Percentiles rank a stretch among this genome's conserved stretches.
These are phyloP conservation scores for Pleuronectes platessa DNA, from an alignment of 2,113 vertebrate species.

Conservation along the genomic window DNA sequence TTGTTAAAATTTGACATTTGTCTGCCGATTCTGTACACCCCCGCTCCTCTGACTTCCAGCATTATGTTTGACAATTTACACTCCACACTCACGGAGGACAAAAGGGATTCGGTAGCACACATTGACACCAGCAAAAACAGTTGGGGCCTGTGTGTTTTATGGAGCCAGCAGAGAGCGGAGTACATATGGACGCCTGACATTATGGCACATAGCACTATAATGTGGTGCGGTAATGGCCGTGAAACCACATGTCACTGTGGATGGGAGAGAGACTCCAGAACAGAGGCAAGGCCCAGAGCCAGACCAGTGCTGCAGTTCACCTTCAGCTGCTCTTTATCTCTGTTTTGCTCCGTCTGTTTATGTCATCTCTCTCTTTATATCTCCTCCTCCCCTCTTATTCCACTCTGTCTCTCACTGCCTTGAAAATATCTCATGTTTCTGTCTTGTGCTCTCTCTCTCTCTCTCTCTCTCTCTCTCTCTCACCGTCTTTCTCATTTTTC, in stretches of 20 bases:
- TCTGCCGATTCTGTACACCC: not conserved
- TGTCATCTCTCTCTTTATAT: constrained; percentile 53
- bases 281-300: constrained; percentile 68
- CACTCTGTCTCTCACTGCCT: constrained; percentile 48
- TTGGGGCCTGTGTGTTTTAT: constrained; percentile 72
- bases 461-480: constrained; percentile 47
- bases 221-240: constrained; percentile 73
- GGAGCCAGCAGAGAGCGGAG: constrained; percentile 71
- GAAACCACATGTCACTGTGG: constrained; percentile 78
- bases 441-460: constrained; percentile 19
- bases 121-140: constrained; percentile 68
- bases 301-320: constrained; percentile 68
- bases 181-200: constrained; percentile 75
- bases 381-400: constrained; percentile 42
- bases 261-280: constrained; percentile 70
- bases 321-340: constrained; percentile 63
- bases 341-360: constrained; percentile 61
- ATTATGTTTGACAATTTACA: constrained; percentile 21
- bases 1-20: constrained; percentile 40
- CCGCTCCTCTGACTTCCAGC: constrained; percentile 11
- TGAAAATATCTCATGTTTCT: constrained; percentile 63
- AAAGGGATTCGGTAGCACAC: constrained; percentile 43
- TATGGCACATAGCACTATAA: constrained; percentile 71
- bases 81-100: constrained; percentile 33
- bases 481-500: constrained; percentile 54